phyloP scores from a whole-genome alignment of 2,888 invertebrate genomes.

The Patella caerulea region DNA sequence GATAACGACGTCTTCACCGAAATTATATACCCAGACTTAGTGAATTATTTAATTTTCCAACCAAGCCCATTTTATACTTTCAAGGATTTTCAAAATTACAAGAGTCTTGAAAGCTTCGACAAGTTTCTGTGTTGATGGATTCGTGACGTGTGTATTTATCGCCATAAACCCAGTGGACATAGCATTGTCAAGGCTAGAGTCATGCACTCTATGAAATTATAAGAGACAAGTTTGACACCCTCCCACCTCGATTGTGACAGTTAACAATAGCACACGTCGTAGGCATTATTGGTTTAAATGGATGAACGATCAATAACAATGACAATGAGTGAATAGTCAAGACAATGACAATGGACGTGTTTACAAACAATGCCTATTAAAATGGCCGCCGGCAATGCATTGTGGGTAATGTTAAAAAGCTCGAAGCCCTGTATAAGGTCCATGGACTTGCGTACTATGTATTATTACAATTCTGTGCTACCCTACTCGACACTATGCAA shows the following conservation, averaged over 20 bases:
- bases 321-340: background rate
- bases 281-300: background rate
- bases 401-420: constrained; percentile 8
- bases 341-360: background rate
- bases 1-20: no score
- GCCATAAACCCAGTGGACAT: background rate
- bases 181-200: constrained; percentile 3
- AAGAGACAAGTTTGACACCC: background rate
- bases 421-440: constrained; percentile 9
- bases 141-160: constrained; percentile 8
- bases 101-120: constrained; percentile 10
- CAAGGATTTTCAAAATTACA: constrained; percentile 18
- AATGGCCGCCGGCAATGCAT: background rate
- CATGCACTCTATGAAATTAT: constrained; percentile 12
- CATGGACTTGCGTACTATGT: no score
- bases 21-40: no score
- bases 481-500: no score
- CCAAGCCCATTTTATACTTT: background rate
- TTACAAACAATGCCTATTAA: background rate
- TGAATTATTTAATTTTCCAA: no score
- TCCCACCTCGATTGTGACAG: constrained; percentile 3
- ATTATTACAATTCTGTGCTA: no score
- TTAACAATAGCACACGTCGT: background rate
- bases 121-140: constrained; percentile 13
- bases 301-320: background rate